Base-by-base conservation (phyloP, 1,140 invertebrate genomes). In the Medauroidea extradentata region DNA sequence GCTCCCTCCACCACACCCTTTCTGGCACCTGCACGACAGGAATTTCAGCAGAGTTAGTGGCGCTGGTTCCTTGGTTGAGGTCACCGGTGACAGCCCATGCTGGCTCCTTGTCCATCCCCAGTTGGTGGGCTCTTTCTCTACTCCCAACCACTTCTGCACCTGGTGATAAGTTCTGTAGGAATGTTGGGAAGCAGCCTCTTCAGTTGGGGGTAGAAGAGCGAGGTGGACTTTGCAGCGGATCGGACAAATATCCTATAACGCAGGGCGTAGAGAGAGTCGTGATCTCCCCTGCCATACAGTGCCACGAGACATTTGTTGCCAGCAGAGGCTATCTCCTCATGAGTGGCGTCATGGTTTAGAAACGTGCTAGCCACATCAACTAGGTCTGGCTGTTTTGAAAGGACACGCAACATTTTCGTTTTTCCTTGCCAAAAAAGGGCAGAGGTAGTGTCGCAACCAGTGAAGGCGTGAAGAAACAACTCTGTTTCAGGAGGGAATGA, bases 151-250 rank as follows among this genome's bases (percentile, higher is more conserved):
- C 42, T 63, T 34, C 52, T 69, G 60, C 43, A 65, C 56, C 41
- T 67, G 66, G 44, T 66, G 57, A 53, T 66, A 65, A n/a, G 61
- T 53, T 55, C 65, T 53, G 14, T 57, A 65, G 24, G 53, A 63
- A 62, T 69, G 64, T 43, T 66, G 59, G 52, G 48, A 52, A 43
- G 61, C 60, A 44, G 66, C 66, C 29, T 52, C 59, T 54, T 53
- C 54, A 25, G 54, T 56, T 16, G 61, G 58, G 21, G 62, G 59
- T 19, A 58, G 8, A 46, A 19, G 44, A 46, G 44, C 44, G 44
- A 46, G 44, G 44, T 46, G 44, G 24, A 46, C 44, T 46, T 25
- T 25, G 44, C n/a, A 46, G 44, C n/a, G 13, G 44, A 46, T 46
- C 18, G n/a, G 44, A 46, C 44, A 46, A 46, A 46, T 46, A 46